A percentile compares a stretch with the other conserved stretches of the same genome.
Evolutionary conservation across 2,888 invertebrate genomes (phyloP).

Genomic region (Dynastes grantii): DNA sequence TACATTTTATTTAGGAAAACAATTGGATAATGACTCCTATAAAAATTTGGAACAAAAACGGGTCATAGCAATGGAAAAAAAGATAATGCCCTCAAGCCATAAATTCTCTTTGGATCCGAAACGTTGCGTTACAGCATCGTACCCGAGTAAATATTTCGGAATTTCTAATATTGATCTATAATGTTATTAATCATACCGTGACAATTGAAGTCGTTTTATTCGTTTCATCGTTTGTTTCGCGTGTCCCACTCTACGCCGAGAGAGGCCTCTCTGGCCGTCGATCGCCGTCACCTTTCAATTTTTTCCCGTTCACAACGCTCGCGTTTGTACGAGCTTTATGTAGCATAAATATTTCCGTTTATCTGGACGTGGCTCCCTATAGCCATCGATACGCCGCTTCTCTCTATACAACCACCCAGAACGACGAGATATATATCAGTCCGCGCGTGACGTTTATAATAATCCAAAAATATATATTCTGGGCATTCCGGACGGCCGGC

Average conservation of each 20-base stretch:
- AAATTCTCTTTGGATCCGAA: slow-evolving; percentile 1
- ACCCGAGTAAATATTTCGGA: slow-evolving; percentile 50
- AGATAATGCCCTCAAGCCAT: slow-evolving; percentile 14
- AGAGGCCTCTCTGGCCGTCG: background rate
- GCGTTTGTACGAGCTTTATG: slow-evolving; percentile 41
- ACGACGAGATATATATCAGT: slow-evolving; percentile 64
- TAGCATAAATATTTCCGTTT: slow-evolving; percentile 53
- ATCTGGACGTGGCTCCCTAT: slow-evolving; percentile 48
- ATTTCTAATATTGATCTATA: slow-evolving; percentile 53
- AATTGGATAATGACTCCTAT: no score
- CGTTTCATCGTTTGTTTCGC: slow-evolving; percentile 27
- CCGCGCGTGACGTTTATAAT: slow-evolving; percentile 65
- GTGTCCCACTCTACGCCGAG: background rate
- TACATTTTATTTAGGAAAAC: no score
- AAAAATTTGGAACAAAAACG: no score
- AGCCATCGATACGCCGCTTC: slow-evolving; percentile 29
- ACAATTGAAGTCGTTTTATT: slow-evolving; percentile 53
- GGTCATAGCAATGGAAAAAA: background rate
- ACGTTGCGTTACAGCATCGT: background rate
- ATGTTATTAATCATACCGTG: slow-evolving; percentile 51
- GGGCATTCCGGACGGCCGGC: slow-evolving; percentile 40
- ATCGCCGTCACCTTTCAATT: slow-evolving; percentile 32
- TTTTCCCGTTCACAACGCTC: slow-evolving; percentile 36
- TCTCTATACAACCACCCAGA: slow-evolving; percentile 59
- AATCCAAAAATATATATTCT: slow-evolving; percentile 65